phyloP scores from a whole-genome alignment of 1,140 invertebrate species.

The Penaeus japonicus region DNA sequence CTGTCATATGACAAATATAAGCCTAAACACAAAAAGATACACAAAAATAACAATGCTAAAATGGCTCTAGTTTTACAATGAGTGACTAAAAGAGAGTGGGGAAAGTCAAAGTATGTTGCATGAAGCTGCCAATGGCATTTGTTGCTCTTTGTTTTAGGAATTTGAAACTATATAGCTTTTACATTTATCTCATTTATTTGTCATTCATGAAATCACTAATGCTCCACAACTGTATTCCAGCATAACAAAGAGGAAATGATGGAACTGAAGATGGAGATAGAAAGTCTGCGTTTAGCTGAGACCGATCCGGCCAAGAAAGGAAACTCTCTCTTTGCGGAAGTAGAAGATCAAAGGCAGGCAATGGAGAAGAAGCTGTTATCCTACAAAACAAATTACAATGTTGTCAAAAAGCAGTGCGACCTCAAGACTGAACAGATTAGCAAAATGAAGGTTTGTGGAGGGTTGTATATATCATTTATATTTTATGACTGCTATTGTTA shows the following conservation, averaged over 20 bases:
- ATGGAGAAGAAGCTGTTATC: conserved; percentile 56
- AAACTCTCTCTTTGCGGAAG: conserved; percentile 61
- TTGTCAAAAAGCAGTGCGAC: conserved; percentile 47
- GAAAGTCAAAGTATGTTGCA: no score
- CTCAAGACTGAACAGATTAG: conserved; percentile 30
- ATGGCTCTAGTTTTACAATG: no score
- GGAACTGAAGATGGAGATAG: conserved; percentile 30
- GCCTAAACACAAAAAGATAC: no score
- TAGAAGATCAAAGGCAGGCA: conserved; percentile 60
- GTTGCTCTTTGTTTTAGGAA: no score
- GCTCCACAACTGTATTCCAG: neutral
- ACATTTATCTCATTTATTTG: no score
- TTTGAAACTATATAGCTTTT: no score
- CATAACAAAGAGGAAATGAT: conserved; percentile 41
- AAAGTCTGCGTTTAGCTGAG: conserved; percentile 32
- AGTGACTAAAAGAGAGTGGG: no score
- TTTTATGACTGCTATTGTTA: neutral
- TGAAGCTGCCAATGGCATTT: no score
- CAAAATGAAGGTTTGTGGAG: conserved; percentile 46
- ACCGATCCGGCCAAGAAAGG: conserved; percentile 58
- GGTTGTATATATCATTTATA: neutral
- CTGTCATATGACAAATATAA: no score
- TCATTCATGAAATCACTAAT: no score
- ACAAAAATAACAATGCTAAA: no score
- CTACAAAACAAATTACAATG: conserved; percentile 51